A percentile compares a stretch with the other conserved stretches of the same genome.
phyloP scores from a whole-genome alignment of 2,113 vertebrate species.

The Halcyon senegalensis region DNA sequence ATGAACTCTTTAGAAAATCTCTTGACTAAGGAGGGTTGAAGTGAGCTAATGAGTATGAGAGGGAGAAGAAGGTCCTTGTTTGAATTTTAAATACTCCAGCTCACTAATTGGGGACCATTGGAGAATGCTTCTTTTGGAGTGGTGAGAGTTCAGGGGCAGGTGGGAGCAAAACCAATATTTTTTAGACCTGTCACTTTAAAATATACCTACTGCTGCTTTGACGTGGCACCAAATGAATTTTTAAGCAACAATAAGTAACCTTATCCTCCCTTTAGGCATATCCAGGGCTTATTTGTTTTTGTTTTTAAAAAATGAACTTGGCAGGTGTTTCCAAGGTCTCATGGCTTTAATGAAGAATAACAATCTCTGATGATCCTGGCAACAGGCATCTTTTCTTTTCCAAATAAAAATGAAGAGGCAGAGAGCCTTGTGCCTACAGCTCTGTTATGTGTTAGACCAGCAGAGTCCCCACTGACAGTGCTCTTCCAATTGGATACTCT shows the following conservation, averaged over 20 bases:
- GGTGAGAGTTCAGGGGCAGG: constrained; percentile 31
- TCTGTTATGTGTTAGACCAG: neutral
- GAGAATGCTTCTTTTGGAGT: constrained; percentile 33
- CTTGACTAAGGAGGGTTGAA: constrained; percentile 53
- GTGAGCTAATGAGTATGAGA: constrained; percentile 73
- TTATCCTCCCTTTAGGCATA: constrained; percentile 46
- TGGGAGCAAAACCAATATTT: constrained; percentile 58
- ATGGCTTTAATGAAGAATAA: constrained; percentile 55
- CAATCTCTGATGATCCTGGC: constrained; percentile 50
- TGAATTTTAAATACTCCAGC: constrained; percentile 67
- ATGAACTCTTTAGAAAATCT: constrained; percentile 71
- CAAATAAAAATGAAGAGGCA: constrained; percentile 21
- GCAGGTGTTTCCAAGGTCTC: constrained; percentile 50
- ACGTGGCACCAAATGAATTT: constrained; percentile 25
- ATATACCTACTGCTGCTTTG: constrained; percentile 52
- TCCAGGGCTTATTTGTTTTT: constrained; percentile 30
- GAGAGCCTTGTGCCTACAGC: neutral
- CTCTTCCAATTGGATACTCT: neutral
- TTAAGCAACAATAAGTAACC: constrained; percentile 58
- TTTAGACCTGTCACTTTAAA: constrained; percentile 63
- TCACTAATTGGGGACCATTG: constrained; percentile 54
- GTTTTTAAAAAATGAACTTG: constrained; percentile 46
- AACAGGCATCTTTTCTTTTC: constrained; percentile 34
- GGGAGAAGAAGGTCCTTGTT: constrained; percentile 66
- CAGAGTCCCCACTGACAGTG: neutral